These are phyloP conservation scores for Xanthia togata DNA, from an alignment of 2,888 invertebrate genomes.

Conservation along the genomic window DNA sequence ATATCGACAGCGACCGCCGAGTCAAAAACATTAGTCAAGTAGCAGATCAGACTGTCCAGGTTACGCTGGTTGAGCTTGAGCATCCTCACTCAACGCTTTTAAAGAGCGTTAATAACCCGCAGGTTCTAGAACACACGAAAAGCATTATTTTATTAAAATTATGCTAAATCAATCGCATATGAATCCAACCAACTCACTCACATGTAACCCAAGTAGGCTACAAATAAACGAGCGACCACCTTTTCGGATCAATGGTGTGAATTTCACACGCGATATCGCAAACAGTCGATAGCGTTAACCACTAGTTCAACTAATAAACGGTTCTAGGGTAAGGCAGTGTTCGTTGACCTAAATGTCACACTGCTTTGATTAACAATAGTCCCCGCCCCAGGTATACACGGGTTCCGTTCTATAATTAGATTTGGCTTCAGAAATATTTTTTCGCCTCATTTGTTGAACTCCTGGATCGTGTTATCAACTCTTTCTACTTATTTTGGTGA, in stretches of 20 bases:
- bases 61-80: too few species aligned
- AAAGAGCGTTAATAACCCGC: neutral
- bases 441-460: neutral
- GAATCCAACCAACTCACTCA: constrained; percentile 7
- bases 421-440: neutral
- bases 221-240: constrained; percentile 17
- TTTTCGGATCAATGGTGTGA: constrained; percentile 45
- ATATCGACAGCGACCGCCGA: neutral
- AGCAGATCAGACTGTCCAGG: neutral
- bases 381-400: constrained; percentile 1
- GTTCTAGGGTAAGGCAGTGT: constrained; percentile 76
- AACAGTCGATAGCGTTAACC: constrained; percentile 38
- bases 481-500: neutral
- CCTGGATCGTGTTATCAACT: neutral
- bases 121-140: neutral
- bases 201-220: constrained; percentile 2
- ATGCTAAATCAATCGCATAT: neutral
- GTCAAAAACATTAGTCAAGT: neutral
- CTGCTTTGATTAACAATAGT: constrained; percentile 46
- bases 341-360: constrained; percentile 58
- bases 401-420: constrained; percentile 19
- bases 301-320: constrained; percentile 48
- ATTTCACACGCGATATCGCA: constrained; percentile 45
- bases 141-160: neutral
- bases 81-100: neutral